These are phyloP conservation scores for Vimba vimba DNA, from an alignment of 2,113 vertebrate genomes.

Conservation along the genomic window DNA sequence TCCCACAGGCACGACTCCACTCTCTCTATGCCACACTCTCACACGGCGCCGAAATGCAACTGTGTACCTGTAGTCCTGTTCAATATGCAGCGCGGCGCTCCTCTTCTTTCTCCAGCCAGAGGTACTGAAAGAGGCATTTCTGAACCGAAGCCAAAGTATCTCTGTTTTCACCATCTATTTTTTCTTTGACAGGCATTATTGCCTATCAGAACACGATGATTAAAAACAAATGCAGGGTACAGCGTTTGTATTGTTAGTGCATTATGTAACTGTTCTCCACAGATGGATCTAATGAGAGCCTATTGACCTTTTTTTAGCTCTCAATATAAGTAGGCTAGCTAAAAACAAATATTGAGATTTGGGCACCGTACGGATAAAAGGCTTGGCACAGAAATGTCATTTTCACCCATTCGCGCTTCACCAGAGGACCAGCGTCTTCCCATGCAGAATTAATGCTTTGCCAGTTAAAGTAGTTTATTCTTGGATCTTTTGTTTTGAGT, in stretches of 20 bases:
- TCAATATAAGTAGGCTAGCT: constrained; percentile 45
- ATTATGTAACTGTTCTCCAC: constrained; percentile 41
- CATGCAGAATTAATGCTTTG: constrained; percentile 43
- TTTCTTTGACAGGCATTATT: constrained; percentile 45
- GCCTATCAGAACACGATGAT: constrained; percentile 49
- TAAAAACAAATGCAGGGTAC: constrained; percentile 49
- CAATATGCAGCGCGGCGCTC: constrained; percentile 22
- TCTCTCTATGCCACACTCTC: background rate
- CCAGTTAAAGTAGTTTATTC: constrained; percentile 54
- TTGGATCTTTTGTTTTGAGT: constrained; percentile 57
- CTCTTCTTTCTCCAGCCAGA: background rate
- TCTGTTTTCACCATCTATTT: constrained; percentile 48
- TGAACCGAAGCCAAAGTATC: constrained; percentile 34
- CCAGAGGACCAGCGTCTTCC: constrained; percentile 35
- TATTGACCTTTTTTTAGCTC: constrained; percentile 42
- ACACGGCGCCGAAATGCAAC: background rate
- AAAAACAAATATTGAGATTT: constrained; percentile 45
- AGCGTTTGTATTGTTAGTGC: constrained; percentile 37
- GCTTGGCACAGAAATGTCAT: constrained; percentile 51
- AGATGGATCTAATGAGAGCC: constrained; percentile 42
- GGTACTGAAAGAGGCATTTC: constrained; percentile 31
- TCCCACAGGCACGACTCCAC: background rate
- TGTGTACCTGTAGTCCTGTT: constrained; percentile 20
- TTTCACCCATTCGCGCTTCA: constrained; percentile 30
- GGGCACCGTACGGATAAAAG: constrained; percentile 35